Conservation (phyloP, 1,140 invertebrate species). For the Protaetia brevitarsis region DNA sequence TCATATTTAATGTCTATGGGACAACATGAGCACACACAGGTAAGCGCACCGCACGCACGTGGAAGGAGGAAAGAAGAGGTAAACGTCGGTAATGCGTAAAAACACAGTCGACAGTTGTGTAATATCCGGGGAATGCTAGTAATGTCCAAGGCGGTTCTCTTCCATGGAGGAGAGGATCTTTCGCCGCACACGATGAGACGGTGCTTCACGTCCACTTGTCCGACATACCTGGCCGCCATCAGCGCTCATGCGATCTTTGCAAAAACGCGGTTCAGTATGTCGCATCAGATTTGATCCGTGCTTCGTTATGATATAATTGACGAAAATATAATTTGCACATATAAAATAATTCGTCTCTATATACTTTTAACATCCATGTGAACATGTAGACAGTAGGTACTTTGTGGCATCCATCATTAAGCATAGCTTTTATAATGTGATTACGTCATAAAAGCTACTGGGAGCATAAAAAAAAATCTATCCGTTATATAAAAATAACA, state of each 20-base stretch:
- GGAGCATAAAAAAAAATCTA: too few species aligned
- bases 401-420: too few species aligned
- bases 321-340: conserved; percentile 3
- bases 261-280: conserved; percentile 14
- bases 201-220: conserved; percentile 5
- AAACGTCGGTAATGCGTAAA: conserved; percentile 9
- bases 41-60: not conserved
- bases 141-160: conserved; percentile 10
- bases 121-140: conserved; percentile 14
- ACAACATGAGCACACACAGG: not conserved
- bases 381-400: too few species aligned
- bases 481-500: too few species aligned
- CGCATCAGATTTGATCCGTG: conserved; percentile 7
- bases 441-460: too few species aligned
- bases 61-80: not conserved
- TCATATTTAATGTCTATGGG: conserved; percentile 17
- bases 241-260: conserved; percentile 12
- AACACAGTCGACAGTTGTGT: conserved; percentile 13
- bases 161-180: not conserved
- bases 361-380: too few species aligned
- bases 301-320: conserved; percentile 14
- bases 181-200: conserved; percentile 12
- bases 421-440: too few species aligned
- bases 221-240: conserved; percentile 12
- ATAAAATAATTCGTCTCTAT: not conserved